Evolutionary conservation across 2,888 invertebrate species (phyloP).

Genomic region (Drosophila leonis): DNA sequence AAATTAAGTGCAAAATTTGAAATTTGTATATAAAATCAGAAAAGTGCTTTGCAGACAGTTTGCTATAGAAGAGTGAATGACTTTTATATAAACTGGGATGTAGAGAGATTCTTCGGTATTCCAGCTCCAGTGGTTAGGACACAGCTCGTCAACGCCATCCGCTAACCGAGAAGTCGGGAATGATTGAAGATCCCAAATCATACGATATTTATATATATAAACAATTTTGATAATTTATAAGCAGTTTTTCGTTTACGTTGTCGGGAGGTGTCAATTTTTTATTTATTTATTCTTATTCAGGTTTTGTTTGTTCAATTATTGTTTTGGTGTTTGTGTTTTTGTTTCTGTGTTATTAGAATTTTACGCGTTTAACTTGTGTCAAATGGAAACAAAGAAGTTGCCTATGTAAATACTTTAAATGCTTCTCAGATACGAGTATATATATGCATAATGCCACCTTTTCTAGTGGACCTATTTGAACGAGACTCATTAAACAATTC

Average conservation of each 20-base stretch:
- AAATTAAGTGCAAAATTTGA: slow-evolving; percentile 2
- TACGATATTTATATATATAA: neutral
- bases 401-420: slow-evolving; percentile 60
- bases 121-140: slow-evolving; percentile 13
- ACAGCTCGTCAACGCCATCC: neutral
- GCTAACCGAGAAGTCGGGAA: neutral
- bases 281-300: slow-evolving; percentile 55
- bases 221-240: slow-evolving; percentile 4
- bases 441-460: slow-evolving; percentile 42
- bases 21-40: neutral
- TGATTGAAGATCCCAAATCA: neutral
- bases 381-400: slow-evolving; percentile 54
- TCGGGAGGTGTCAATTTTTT: slow-evolving; percentile 41
- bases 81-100: neutral
- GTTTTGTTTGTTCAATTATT: slow-evolving; percentile 58
- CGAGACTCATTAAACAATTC: slow-evolving; percentile 32
- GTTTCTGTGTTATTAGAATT: slow-evolving; percentile 44
- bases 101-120: neutral
- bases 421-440: slow-evolving; percentile 50
- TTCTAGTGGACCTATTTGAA: slow-evolving; percentile 25
- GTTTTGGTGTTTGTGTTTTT: slow-evolving; percentile 29
- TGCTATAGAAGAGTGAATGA: neutral
- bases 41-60: slow-evolving; percentile 1
- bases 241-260: slow-evolving; percentile 15
- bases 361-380: slow-evolving; percentile 49